Conservation (phyloP, 2,797 vertebrate species). For the Serranus cabrilla region DNA sequence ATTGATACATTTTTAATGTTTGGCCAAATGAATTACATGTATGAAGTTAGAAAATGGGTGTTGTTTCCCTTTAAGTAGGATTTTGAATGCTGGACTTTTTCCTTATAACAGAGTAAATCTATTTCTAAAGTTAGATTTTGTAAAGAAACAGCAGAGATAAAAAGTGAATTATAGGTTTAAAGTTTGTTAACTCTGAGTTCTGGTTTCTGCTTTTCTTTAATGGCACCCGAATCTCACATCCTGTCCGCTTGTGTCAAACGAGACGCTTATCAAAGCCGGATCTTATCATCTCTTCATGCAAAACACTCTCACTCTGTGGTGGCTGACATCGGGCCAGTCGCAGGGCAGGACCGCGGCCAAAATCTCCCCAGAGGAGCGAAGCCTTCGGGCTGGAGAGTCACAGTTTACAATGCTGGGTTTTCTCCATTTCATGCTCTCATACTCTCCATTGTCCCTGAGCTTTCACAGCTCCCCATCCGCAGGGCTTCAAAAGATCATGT, state of each 20-base stretch:
- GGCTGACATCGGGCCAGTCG: constrained; percentile 35
- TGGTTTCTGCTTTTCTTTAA: constrained; percentile 20
- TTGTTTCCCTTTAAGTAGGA: neutral
- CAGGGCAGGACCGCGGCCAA: constrained; percentile 54
- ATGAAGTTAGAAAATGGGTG: no score
- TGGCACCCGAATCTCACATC: constrained; percentile 28
- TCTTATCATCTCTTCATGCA: constrained; percentile 61
- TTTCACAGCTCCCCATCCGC: constrained; percentile 62
- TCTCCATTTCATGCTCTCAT: constrained; percentile 76
- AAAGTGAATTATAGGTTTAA: neutral
- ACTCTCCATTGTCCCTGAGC: constrained; percentile 71
- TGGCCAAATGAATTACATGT: no score
- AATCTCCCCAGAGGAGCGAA: constrained; percentile 49
- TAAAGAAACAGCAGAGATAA: neutral
- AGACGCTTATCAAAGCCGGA: constrained; percentile 61
- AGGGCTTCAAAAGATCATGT: constrained; percentile 61
- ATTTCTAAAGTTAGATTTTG: no score
- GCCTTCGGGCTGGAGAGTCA: constrained; percentile 60
- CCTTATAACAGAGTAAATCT: no score
- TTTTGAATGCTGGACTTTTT: neutral
- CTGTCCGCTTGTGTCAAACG: constrained; percentile 34
- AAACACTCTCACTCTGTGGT: constrained; percentile 54
- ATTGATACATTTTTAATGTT: no score
- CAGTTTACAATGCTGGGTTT: constrained; percentile 68
- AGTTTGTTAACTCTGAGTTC: constrained; percentile 4